These are phyloP conservation scores for Microcebus murinus DNA, from an alignment of 2,113 vertebrate genomes.

Conservation along the genomic window DNA sequence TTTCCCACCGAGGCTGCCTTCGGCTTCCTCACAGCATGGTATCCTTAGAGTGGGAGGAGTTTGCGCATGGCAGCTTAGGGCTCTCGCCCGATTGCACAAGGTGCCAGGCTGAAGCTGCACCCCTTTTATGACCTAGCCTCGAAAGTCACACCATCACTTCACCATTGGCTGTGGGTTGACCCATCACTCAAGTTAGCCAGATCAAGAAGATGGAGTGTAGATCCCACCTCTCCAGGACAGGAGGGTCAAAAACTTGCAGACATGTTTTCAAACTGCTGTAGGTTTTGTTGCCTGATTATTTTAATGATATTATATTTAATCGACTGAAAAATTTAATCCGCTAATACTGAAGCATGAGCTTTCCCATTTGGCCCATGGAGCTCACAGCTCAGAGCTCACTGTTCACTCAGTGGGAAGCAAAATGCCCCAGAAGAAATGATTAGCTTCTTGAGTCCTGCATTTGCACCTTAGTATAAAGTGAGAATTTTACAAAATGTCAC, in stretches of 20 bases:
- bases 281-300: neutral
- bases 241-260: neutral
- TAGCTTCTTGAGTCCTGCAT: neutral
- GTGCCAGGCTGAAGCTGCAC: neutral
- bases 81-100: neutral
- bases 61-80: neutral
- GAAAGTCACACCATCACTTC: neutral
- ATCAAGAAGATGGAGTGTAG: neutral
- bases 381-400: neutral
- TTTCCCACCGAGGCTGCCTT: neutral
- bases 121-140: neutral
- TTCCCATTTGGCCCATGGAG: neutral
- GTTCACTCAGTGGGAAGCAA: neutral
- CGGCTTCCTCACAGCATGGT: neutral
- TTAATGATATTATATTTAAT: neutral
- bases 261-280: neutral
- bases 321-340: neutral
- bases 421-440: neutral
- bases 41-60: neutral
- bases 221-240: neutral
- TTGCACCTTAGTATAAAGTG: neutral
- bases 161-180: neutral
- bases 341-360: neutral
- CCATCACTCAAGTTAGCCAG: neutral
- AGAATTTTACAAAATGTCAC: conserved; percentile 13